A percentile compares a stretch with the other conserved stretches of the same genome.
Evolutionary conservation across 30 jellyfish, hydroid and myxozoan species (phyloP).

Genomic region (Chironex yamaguchii): DNA sequence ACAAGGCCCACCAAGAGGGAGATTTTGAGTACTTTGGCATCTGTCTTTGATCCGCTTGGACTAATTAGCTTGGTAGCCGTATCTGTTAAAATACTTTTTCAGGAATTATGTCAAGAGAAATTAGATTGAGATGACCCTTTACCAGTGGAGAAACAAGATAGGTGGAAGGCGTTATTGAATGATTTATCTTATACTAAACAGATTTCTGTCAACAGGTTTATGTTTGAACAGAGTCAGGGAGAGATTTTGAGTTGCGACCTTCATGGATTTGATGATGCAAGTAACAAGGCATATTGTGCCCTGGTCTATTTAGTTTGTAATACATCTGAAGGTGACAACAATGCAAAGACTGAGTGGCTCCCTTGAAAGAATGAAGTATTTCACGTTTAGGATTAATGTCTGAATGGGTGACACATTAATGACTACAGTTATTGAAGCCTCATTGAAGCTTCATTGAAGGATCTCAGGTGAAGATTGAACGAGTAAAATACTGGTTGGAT

Average conservation of each 20-base stretch:
- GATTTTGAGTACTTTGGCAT: background rate
- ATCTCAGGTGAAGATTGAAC: background rate
- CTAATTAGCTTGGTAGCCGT: background rate
- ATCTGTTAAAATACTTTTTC: background rate
- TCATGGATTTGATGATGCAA: slow-evolving; percentile 5
- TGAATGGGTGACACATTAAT: background rate
- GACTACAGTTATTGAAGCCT: slow-evolving; percentile 21
- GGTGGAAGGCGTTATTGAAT: no score
- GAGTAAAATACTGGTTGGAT: slow-evolving; percentile 40
- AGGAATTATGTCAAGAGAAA: slow-evolving; percentile 4
- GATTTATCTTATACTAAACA: no score
- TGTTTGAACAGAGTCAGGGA: no score
- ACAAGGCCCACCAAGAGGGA: slow-evolving; percentile 13
- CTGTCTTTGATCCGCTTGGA: slow-evolving; percentile 20
- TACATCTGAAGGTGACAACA: slow-evolving; percentile 3
- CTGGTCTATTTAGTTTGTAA: slow-evolving; percentile 5
- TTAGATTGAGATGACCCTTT: slow-evolving; percentile 37
- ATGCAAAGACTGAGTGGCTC: slow-evolving; percentile 21
- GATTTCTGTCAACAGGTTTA: no score
- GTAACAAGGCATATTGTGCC: slow-evolving; percentile 23
- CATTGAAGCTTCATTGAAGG: no score
- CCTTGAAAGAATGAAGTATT: slow-evolving; percentile 9
- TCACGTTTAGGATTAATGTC: slow-evolving; percentile 42
- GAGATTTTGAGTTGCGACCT: no score
- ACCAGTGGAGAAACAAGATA: no score